Evolutionary conservation across 2,888 invertebrate genomes (phyloP).

Genomic region (Athalia circularis): DNA sequence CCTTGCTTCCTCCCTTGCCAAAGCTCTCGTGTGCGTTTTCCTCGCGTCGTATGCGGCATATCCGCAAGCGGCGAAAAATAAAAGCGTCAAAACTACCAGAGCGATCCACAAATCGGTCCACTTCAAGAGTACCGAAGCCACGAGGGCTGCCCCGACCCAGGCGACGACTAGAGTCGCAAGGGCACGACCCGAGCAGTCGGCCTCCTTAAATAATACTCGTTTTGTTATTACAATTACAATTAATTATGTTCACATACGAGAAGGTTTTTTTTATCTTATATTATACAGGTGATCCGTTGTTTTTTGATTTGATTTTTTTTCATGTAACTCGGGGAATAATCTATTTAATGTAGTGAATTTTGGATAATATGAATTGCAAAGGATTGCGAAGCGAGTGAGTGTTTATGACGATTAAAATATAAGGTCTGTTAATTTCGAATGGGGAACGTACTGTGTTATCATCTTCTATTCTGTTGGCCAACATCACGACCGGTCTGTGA

Average conservation of each 20-base stretch:
- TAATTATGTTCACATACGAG: not conserved
- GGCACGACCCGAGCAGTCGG: conserved; percentile 62
- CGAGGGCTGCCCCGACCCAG: conserved; percentile 63
- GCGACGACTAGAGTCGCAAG: conserved; percentile 62
- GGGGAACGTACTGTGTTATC: conserved; percentile 18
- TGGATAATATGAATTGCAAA: too few relatives aligned
- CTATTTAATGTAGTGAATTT: too few relatives aligned
- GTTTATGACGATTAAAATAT: too few relatives aligned
- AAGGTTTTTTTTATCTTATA: not conserved
- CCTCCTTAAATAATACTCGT: conserved; percentile 51
- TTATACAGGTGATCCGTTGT: not conserved
- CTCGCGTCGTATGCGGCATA: conserved; percentile 60
- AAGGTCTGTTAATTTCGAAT: conserved; percentile 3
- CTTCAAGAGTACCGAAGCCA: conserved; percentile 61
- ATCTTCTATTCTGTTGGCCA: conserved; percentile 28
- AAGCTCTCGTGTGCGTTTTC: conserved; percentile 50
- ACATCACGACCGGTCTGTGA: conserved; percentile 18
- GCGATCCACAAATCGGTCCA: conserved; percentile 67
- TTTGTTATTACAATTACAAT: not conserved
- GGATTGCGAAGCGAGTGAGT: too few relatives aligned
- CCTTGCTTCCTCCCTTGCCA: conserved; percentile 48
- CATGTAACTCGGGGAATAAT: too few relatives aligned
- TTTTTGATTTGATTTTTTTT: too few relatives aligned
- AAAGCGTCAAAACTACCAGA: conserved; percentile 59
- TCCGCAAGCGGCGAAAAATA: conserved; percentile 63